These are phyloP conservation scores for Neelides sp. DNA, from an alignment of 1,140 invertebrate species.

Conservation along the genomic window DNA sequence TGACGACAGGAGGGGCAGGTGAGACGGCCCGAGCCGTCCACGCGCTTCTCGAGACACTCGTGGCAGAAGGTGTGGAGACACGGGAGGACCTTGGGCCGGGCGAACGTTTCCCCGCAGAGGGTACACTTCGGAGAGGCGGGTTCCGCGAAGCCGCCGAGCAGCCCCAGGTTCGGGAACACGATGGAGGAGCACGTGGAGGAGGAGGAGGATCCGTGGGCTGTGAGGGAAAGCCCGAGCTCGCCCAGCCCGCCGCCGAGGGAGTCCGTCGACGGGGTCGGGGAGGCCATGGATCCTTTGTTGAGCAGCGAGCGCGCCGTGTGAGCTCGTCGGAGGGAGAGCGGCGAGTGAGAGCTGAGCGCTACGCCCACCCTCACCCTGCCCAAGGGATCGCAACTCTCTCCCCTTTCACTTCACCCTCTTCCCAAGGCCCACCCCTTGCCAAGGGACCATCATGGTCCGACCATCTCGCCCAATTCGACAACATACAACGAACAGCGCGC, in stretches of 20 bases:
- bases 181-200: constrained; percentile 43
- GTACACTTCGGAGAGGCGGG: constrained; percentile 44
- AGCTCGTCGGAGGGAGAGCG: too few species aligned
- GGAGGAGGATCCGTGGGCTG: constrained; percentile 37
- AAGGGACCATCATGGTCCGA: too few species aligned
- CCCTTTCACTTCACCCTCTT: too few species aligned
- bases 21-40: constrained; percentile 61
- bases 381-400: too few species aligned
- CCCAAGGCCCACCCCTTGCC: too few species aligned
- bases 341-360: too few species aligned
- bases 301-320: too few species aligned
- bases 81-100: constrained; percentile 55
- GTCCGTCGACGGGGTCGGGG: constrained; percentile 77
- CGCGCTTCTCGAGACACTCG: constrained; percentile 58
- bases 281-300: too few species aligned
- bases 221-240: constrained; percentile 26
- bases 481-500: too few species aligned
- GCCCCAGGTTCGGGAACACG: constrained; percentile 65
- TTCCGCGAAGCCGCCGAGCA: constrained; percentile 17
- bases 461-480: too few species aligned
- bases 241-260: constrained; percentile 62
- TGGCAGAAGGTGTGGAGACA: constrained; percentile 76
- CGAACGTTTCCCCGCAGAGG: constrained; percentile 64
- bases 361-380: too few species aligned
- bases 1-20: constrained; percentile 66